Base-by-base conservation (phyloP, 2,113 vertebrate species). In the Hemichromis elongatus region DNA sequence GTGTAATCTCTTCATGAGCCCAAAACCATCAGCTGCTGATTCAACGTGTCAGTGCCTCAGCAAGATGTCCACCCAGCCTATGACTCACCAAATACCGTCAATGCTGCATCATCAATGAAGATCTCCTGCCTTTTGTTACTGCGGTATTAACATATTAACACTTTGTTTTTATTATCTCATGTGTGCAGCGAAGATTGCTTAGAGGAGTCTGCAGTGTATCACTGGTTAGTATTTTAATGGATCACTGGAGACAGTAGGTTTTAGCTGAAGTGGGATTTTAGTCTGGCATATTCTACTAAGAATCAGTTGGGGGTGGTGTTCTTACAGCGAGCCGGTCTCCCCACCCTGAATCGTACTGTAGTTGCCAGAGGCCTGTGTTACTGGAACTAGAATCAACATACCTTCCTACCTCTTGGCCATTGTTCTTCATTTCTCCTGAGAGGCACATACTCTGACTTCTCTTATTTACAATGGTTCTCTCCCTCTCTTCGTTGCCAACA, bases 1-100 rank as follows among this genome's bases (percentile, higher is more conserved):
- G 13, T 63, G 35, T 79, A 68, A 89, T 83, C 52, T 79, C 14
- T 54, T 85, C 26, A 18, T 80, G 37, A 81, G 66, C 50, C 30
- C 30, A 26, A 88, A 87, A 52, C 55, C 52, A 70, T 89, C 54
- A 66, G 79, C 86, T 86, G 87, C 84, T 86, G 86, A 90, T 78
- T 82, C 28, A 55, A 82, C 4, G 55, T 52, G 70, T 75, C 70
- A 75, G 45, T 52, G 70, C 70, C 68, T 75, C 70, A 75, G 85
- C 28, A 59, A 82, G 26, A 56, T 79, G 18, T 92, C 81, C 83
- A 82, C 79, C 83, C 88, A 83, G 77, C 52, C 75, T 55, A 56
- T 95, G 92, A 94, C 86, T 95, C 92, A 90, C 77, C 80, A 81
- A 79, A 88, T 92, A 66, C 86, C 26, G 24, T 78, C 59, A 85